A percentile compares a stretch with the other conserved stretches of the same genome.
Conservation (phyloP, 2,888 invertebrate genomes). For the Sarcophaga variegata region DNA sequence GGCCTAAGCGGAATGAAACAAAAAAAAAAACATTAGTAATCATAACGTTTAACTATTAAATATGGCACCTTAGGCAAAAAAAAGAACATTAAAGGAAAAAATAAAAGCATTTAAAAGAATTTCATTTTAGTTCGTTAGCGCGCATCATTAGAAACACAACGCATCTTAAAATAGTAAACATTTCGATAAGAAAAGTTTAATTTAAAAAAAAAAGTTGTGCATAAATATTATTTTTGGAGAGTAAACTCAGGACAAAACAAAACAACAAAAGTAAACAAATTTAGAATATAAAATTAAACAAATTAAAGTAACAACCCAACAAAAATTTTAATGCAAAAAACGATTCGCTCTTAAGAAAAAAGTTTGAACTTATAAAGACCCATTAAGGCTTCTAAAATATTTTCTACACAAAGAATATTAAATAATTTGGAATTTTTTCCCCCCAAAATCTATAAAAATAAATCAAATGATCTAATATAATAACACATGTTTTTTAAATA, state of each 20-base stretch:
- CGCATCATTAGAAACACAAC: conserved; percentile 37
- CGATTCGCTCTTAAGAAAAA: background rate
- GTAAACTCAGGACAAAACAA: conserved; percentile 1
- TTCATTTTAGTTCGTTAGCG: conserved; percentile 32
- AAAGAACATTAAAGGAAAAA: conserved; percentile 1
- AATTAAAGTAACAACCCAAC: background rate
- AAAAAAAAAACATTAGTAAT: conserved; percentile 11
- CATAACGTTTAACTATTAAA: conserved; percentile 25
- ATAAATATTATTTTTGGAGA: conserved; percentile 2
- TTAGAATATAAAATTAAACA: background rate
- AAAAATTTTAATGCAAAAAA: conserved; percentile 21
- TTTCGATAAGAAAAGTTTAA: background rate
- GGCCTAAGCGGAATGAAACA: too few species aligned
- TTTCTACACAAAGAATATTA: too few species aligned
- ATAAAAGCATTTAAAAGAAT: conserved; percentile 21
- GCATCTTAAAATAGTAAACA: conserved; percentile 2
- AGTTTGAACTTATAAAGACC: too few species aligned
- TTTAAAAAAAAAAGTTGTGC: background rate
- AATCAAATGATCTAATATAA: too few species aligned
- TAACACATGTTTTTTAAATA: too few species aligned
- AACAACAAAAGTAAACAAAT: background rate
- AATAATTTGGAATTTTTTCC: too few species aligned
- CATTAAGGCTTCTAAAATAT: too few species aligned
- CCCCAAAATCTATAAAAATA: too few species aligned
- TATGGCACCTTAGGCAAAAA: conserved; percentile 26